Conservation (phyloP, 1,140 invertebrate species). For the Drosophila kohkoa region DNA sequence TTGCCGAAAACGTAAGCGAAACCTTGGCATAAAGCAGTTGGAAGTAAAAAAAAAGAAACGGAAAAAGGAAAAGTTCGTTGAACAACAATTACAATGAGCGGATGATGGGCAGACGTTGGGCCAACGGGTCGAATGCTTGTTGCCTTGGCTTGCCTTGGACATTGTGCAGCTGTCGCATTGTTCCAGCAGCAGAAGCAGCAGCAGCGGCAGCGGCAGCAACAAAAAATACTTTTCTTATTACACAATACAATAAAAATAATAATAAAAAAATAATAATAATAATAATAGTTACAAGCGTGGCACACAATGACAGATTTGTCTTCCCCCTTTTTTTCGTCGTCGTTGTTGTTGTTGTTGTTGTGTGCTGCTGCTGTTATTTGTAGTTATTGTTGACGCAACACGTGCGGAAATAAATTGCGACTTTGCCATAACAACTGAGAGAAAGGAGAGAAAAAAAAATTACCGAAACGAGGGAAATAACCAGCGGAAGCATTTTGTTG, state of each 20-base stretch:
- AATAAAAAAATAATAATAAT: constrained; percentile 45
- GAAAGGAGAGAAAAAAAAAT: neutral
- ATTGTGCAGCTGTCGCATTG: constrained; percentile 58
- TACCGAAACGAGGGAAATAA: constrained; percentile 24
- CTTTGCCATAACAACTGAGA: constrained; percentile 33
- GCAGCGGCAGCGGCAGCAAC: constrained; percentile 3
- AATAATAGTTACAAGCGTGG: constrained; percentile 55
- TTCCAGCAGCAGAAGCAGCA: constrained; percentile 20
- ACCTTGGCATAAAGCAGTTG: constrained; percentile 16
- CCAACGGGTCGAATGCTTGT: constrained; percentile 13
- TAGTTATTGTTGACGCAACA: constrained; percentile 52
- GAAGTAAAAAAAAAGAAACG: constrained; percentile 11
- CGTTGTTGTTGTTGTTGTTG: neutral
- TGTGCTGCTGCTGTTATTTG: constrained; percentile 5
- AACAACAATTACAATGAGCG: constrained; percentile 78
- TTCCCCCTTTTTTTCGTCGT: constrained; percentile 19
- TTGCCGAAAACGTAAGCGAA: constrained; percentile 33
- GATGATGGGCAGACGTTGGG: constrained; percentile 12
- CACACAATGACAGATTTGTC: constrained; percentile 73
- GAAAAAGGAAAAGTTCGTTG: constrained; percentile 70
- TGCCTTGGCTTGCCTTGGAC: constrained; percentile 21
- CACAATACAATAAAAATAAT: constrained; percentile 69
- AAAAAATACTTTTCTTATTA: constrained; percentile 66
- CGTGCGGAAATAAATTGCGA: constrained; percentile 58
- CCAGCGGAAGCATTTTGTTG: constrained; percentile 24